Percentiles rank a stretch among this genome's conserved stretches.
Evolutionary conservation across 2,888 invertebrate genomes (phyloP).

Genomic region (Embidobia sp.): DNA sequence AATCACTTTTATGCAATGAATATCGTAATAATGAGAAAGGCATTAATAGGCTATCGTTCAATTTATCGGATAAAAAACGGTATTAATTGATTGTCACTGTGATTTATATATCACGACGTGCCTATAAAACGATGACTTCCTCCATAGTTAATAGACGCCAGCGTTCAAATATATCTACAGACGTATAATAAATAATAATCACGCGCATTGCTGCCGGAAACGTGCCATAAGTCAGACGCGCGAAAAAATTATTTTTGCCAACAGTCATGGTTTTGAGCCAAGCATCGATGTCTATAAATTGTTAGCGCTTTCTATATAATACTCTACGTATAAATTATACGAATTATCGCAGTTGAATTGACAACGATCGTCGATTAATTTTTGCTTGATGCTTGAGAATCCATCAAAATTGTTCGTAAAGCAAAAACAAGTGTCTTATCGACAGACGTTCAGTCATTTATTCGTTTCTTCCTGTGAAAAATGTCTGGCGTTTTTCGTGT

Average conservation of each 20-base stretch:
- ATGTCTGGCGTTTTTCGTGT: no score
- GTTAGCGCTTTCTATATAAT: constrained; percentile 49
- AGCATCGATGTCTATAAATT: constrained; percentile 51
- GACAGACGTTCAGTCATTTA: not conserved
- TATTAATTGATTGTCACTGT: constrained; percentile 70
- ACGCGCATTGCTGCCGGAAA: constrained; percentile 52
- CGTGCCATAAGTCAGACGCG: constrained; percentile 37
- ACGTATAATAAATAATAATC: constrained; percentile 51
- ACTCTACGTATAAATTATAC: constrained; percentile 39
- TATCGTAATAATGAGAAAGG: constrained; percentile 6
- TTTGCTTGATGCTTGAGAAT: constrained; percentile 15
- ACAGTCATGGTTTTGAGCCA: constrained; percentile 16
- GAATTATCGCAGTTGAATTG: constrained; percentile 28
- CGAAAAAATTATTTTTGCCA: constrained; percentile 38
- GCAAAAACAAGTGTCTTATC: no score
- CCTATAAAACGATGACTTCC: constrained; percentile 53
- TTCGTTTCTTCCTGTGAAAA: not conserved
- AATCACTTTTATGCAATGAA: constrained; percentile 10
- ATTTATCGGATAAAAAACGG: constrained; percentile 68
- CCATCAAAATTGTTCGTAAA: constrained; percentile 22
- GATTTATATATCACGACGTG: constrained; percentile 63
- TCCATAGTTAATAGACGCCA: constrained; percentile 27
- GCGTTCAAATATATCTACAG: constrained; percentile 39
- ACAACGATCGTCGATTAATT: constrained; percentile 45
- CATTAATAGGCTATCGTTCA: constrained; percentile 39